Conservation (phyloP, 2,888 invertebrate genomes). For the Lasioglossum calceatum region DNA sequence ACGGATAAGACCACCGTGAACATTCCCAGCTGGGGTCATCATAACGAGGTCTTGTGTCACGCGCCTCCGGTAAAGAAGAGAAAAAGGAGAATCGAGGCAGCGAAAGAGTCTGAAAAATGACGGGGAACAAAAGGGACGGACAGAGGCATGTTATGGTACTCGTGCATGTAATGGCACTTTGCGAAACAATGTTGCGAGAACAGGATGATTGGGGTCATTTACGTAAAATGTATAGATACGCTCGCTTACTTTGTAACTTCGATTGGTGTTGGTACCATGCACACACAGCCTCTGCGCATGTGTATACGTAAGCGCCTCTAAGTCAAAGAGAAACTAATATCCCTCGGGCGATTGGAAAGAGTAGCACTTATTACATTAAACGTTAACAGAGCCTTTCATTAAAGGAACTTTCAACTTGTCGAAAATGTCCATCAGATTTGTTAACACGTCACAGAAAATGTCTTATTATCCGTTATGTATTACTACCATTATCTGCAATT, state of each 20-base stretch:
- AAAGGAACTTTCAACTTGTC: conserved; percentile 26
- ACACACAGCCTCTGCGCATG: not conserved
- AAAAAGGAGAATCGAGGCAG: not conserved
- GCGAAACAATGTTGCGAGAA: conserved; percentile 51
- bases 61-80: conserved; percentile 52
- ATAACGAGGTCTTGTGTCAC: conserved; percentile 79
- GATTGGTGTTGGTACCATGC: conserved; percentile 6
- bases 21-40: conserved; percentile 76
- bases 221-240: conserved; percentile 36
- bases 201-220: conserved; percentile 59
- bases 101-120: not conserved
- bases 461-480: conserved; percentile 15
- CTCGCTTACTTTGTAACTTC: conserved; percentile 23
- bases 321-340: conserved; percentile 13
- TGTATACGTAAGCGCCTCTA: not conserved
- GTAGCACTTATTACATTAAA: conserved; percentile 38
- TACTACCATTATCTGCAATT: conserved; percentile 8
- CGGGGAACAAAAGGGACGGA: conserved; percentile 1
- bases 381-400: conserved; percentile 24
- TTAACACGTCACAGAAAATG: conserved; percentile 19
- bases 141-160: not conserved
- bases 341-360: conserved; percentile 10
- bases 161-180: conserved; percentile 57
- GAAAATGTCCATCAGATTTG: conserved; percentile 5
- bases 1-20: conserved; percentile 68